phyloP scores from a whole-genome alignment of 1,140 invertebrate genomes.

The Cydia amplana region DNA sequence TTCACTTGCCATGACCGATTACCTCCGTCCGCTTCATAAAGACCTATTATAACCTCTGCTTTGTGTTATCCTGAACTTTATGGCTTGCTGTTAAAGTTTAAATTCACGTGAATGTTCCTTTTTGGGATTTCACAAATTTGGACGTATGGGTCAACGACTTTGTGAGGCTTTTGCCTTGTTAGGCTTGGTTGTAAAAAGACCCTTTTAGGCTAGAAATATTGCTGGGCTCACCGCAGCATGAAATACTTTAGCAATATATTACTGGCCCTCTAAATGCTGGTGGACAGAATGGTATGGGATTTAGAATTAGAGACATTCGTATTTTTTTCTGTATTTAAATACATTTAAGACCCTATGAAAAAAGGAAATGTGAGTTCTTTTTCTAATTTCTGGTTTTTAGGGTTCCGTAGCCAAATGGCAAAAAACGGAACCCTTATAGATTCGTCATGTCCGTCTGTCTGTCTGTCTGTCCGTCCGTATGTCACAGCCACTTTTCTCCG shows the following conservation, averaged over 20 bases:
- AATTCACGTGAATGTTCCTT: not conserved
- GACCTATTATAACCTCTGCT: not conserved
- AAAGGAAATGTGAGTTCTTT: too few relatives aligned
- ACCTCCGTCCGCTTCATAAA: conserved; percentile 15
- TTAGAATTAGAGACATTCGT: too few relatives aligned
- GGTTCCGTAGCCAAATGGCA: too few relatives aligned
- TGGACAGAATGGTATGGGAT: too few relatives aligned
- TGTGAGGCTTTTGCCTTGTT: not conserved
- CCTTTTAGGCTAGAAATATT: conserved; percentile 4
- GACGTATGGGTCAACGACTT: conserved; percentile 14
- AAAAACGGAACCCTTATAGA: too few relatives aligned
- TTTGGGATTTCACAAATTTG: conserved; percentile 14
- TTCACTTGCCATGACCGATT: conserved; percentile 25
- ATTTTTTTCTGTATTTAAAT: too few relatives aligned
- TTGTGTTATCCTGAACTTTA: not conserved
- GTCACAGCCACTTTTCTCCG: too few relatives aligned
- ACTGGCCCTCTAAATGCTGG: not conserved
- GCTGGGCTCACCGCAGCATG: not conserved
- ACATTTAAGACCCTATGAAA: too few relatives aligned
- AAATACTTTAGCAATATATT: not conserved
- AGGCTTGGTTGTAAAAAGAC: not conserved
- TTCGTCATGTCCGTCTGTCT: too few relatives aligned
- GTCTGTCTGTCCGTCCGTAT: too few relatives aligned
- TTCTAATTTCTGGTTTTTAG: too few relatives aligned
- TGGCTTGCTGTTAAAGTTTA: not conserved